These are phyloP conservation scores for Hydractinia echinata DNA, from an alignment of 30 jellyfish, hydroid and myxozoan genomes.

Conservation along the genomic window DNA sequence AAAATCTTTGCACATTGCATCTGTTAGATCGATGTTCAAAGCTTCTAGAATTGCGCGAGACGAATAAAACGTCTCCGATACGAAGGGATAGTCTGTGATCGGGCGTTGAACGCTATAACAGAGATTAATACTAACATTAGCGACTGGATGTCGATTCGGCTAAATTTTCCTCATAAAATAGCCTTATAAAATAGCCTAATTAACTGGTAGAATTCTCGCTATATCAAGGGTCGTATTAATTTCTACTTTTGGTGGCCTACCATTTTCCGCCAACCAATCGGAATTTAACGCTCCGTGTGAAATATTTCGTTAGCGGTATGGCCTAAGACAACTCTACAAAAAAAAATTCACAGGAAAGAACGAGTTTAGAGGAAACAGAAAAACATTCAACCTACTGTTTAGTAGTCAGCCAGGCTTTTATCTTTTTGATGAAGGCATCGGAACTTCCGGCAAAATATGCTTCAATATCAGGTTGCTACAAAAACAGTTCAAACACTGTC, in stretches of 20 bases:
- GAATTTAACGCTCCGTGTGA: too few relatives aligned
- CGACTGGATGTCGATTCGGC: too few relatives aligned
- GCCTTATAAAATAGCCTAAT: too few relatives aligned
- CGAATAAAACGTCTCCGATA: constrained; percentile 65
- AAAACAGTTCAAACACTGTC: neutral
- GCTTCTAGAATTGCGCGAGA: constrained; percentile 71
- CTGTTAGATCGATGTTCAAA: constrained; percentile 61
- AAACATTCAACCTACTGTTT: constrained; percentile 41
- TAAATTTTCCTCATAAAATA: too few relatives aligned
- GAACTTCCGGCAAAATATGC: constrained; percentile 73
- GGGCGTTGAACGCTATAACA: constrained; percentile 13
- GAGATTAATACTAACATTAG: neutral
- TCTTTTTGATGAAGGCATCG: constrained; percentile 54
- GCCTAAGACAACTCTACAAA: neutral
- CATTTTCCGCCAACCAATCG: too few relatives aligned
- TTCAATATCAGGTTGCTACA: constrained; percentile 90
- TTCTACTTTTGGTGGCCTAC: too few relatives aligned
- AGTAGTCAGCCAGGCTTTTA: constrained; percentile 74
- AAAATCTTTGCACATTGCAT: constrained; percentile 21
- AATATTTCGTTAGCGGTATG: too few relatives aligned
- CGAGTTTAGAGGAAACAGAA: neutral
- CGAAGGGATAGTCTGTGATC: constrained; percentile 53
- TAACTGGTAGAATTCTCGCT: too few relatives aligned
- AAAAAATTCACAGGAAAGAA: neutral
- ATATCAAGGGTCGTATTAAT: too few relatives aligned